Evolutionary conservation across 2,113 vertebrate genomes (phyloP).

Genomic region (Thinocorus orbignyianus): DNA sequence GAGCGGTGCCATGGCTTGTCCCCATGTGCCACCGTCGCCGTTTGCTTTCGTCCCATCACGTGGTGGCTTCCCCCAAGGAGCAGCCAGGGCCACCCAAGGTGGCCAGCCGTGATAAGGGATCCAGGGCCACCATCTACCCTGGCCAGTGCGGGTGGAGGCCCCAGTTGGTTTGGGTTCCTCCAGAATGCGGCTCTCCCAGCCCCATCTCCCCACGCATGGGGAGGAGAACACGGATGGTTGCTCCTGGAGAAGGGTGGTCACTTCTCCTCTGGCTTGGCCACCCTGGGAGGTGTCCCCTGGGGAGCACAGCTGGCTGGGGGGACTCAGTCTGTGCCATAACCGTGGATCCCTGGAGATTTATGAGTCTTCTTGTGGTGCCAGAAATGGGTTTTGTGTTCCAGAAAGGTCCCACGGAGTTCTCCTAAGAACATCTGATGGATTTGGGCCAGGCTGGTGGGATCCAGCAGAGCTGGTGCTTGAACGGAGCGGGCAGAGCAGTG

Average conservation of each 20-base stretch:
- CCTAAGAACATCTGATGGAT: neutral
- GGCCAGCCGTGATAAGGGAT: constrained; percentile 54
- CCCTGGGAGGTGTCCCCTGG: neutral
- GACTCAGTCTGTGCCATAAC: fast-evolving
- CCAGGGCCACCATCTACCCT: neutral
- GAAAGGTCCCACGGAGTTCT: neutral
- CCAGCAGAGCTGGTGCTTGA: neutral
- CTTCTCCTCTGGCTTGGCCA: fast-evolving
- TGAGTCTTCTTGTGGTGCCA: neutral
- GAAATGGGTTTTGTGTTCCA: neutral
- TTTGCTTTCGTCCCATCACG: neutral
- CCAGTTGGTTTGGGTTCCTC: neutral
- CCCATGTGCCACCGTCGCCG: fast-evolving
- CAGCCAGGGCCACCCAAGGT: constrained; percentile 2
- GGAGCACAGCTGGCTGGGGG: fast-evolving
- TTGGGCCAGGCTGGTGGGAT: neutral
- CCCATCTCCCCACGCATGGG: fast-evolving
- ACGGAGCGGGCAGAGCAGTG: neutral
- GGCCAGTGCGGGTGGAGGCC: neutral
- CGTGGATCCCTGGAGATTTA: neutral
- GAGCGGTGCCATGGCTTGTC: neutral
- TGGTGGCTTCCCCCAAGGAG: neutral
- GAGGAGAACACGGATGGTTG: neutral
- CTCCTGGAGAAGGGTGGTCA: neutral
- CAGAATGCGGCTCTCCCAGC: fast-evolving